Conservation (phyloP, 1,140 invertebrate genomes). For the Dreissena rostriformis region DNA sequence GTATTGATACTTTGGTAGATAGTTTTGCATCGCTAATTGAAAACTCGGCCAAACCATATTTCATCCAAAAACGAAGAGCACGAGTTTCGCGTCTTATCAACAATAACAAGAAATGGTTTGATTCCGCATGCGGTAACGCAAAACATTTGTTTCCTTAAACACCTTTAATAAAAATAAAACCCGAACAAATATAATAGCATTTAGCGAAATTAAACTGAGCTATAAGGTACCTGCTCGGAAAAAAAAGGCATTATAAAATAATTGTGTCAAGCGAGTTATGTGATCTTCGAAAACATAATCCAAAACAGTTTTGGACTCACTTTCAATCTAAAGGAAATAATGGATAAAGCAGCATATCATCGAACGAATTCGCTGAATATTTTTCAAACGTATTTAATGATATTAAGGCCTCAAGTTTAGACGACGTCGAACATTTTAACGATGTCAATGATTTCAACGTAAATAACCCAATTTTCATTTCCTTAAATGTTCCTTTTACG, state of each 20-base stretch:
- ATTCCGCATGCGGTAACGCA: not conserved
- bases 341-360: too few species aligned
- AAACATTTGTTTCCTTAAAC: slow-evolving; percentile 1
- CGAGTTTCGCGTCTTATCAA: too few species aligned
- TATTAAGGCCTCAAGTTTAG: too few species aligned
- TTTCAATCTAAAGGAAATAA: not conserved
- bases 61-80: too few species aligned
- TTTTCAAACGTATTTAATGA: too few species aligned
- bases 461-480: too few species aligned
- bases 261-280: not conserved
- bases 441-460: too few species aligned
- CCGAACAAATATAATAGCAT: not conserved
- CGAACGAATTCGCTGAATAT: too few species aligned
- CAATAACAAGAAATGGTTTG: not conserved
- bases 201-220: not conserved
- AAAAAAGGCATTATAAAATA: not conserved
- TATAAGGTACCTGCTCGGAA: not conserved
- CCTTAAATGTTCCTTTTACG: too few species aligned
- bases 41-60: too few species aligned
- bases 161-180: not conserved
- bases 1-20: not conserved
- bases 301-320: not conserved
- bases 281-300: not conserved
- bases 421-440: too few species aligned
- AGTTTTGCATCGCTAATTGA: not conserved